Conservation (phyloP, 2,888 invertebrate genomes). For the Carterocephalus palaemon region DNA sequence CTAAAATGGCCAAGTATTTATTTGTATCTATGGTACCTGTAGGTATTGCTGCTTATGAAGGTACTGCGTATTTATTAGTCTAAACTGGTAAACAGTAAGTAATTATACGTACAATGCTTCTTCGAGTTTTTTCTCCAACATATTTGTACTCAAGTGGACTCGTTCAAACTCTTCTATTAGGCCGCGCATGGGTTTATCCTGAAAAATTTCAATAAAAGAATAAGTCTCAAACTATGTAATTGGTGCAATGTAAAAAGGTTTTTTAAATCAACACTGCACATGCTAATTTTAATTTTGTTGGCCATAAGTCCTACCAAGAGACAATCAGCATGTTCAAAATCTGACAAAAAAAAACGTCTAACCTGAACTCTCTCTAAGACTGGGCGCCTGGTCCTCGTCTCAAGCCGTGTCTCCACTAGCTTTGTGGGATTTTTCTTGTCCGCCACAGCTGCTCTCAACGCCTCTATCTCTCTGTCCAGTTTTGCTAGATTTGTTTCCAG, state of each 20-base stretch:
- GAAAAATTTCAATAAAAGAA: constrained; percentile 21
- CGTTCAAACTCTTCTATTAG: constrained; percentile 85
- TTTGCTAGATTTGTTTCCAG: constrained; percentile 88
- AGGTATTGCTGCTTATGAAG: too few relatives aligned
- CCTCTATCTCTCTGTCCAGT: constrained; percentile 86
- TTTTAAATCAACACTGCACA: too few relatives aligned
- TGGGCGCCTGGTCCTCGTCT: constrained; percentile 87
- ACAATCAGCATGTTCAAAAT: too few relatives aligned
- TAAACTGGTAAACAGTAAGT: too few relatives aligned
- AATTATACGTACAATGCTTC: constrained; percentile 80
- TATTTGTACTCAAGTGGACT: constrained; percentile 81
- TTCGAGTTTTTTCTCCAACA: constrained; percentile 83
- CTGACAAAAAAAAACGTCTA: too few relatives aligned
- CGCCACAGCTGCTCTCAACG: constrained; percentile 84
- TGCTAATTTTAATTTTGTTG: too few relatives aligned
- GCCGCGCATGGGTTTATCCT: constrained; percentile 86
- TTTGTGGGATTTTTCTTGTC: constrained; percentile 90
- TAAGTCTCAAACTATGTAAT: too few relatives aligned
- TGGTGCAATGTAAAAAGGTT: too few relatives aligned
- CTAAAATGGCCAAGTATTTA: too few relatives aligned
- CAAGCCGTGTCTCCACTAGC: constrained; percentile 91
- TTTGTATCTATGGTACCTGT: too few relatives aligned
- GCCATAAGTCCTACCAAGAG: too few relatives aligned
- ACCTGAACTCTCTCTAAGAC: constrained; percentile 82
- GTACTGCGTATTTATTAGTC: too few relatives aligned